Conservation (phyloP, 92 coral and sea anemone genomes). For the Palythoa caribaeorum region DNA sequence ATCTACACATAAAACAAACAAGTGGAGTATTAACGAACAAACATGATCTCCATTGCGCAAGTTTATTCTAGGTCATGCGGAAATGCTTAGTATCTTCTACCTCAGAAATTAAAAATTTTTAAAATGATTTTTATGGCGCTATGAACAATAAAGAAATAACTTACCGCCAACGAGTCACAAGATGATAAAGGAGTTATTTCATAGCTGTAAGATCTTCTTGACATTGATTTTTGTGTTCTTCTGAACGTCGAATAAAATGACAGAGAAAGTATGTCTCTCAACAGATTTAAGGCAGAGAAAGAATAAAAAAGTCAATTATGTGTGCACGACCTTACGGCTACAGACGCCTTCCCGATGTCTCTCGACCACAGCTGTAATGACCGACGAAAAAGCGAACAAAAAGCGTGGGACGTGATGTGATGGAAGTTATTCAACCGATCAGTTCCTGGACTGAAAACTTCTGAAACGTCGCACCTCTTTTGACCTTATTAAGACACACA, state of each 20-base stretch:
- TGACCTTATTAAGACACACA: conserved; percentile 41
- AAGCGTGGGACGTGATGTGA: neutral
- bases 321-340: conserved; percentile 16
- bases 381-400: neutral
- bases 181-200: conserved; percentile 38
- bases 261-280: neutral
- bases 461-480: neutral
- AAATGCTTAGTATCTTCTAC: neutral
- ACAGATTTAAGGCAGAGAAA: neutral
- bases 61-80: neutral
- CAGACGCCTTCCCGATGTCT: neutral
- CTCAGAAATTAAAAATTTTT: neutral
- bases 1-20: neutral
- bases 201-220: conserved; percentile 30
- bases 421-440: conserved; percentile 23
- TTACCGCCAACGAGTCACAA: conserved; percentile 29
- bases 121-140: neutral
- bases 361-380: neutral
- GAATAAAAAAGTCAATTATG: neutral
- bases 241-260: conserved; percentile 8
- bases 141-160: neutral
- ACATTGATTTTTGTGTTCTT: conserved; percentile 27
- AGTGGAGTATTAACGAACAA: neutral
- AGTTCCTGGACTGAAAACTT: conserved; percentile 32
- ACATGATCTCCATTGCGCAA: conserved; percentile 1